Evolutionary conservation across 2,888 invertebrate genomes (phyloP), one percentile per base, ranked within the genome.

Genomic region (Hirtodrosophila alboralis): DNA sequence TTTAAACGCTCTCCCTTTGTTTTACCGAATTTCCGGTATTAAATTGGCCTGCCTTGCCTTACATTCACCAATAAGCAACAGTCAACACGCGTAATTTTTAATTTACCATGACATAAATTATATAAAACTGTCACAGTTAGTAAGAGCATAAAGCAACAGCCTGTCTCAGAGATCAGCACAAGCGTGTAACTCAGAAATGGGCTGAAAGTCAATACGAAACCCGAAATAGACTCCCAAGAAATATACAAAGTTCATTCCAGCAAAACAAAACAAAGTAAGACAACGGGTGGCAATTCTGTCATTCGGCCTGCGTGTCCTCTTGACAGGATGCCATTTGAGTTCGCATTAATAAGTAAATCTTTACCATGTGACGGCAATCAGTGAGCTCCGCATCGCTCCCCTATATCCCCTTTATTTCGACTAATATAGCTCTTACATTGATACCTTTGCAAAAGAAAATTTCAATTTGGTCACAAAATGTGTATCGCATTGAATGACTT

Each of bases 51-150:
- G 3, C 18, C 4, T 18, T 18, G 18, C 3, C 9, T 28, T 16
- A 16, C 27, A 26, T 36, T 52, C 31, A 23, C 47, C 44, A 63
- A 21, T 44, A 43, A 14, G 63, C 16, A 52, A 54, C 48, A 62
- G 65, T 71, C 57, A 60, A 68, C 57, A 69, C 66, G 81, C 81
- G 81, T 81, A 86, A 76, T 81, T 81, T 81, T 81, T 86, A 81
- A 81, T 81, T 81, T 80, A 67, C 74, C 84, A 74, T 86, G 81
- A 84, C 81, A 86, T 86, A 81, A 81, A 81, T 81, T 86, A 84
- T 80, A 81, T 81, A 81, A 81, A 81, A 86, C 81, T 81, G 81
- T 81, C 84, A 81, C 77, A 81, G 74, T 81, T 84, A 76, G 84
- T 81, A 86, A 86, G 79, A 81, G 86, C 80, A 62, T 62, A 59